These are phyloP conservation scores for Calameuta filiformis DNA, from an alignment of 2,888 invertebrate species.

Conservation along the genomic window DNA sequence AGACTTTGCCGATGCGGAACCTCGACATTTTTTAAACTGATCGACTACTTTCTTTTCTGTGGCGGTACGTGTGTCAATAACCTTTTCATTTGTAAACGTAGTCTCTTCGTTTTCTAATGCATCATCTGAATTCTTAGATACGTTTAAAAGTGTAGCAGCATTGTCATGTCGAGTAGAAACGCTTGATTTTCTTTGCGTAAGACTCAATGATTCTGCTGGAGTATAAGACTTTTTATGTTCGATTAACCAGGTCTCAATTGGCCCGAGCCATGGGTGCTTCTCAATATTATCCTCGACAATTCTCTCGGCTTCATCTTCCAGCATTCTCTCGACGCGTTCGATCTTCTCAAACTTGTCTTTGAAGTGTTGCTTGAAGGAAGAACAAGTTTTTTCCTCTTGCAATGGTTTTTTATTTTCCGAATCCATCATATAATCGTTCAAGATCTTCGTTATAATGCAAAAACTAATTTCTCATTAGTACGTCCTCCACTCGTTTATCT, in stretches of 20 bases:
- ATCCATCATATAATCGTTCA: neutral
- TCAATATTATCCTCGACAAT: conserved; percentile 47
- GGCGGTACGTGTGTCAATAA: neutral
- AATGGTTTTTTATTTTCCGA: neutral
- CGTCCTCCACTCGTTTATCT: neutral
- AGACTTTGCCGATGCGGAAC: neutral
- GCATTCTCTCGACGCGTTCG: conserved; percentile 37
- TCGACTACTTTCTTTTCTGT: neutral
- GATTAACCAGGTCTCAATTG: conserved; percentile 50
- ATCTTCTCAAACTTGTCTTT: conserved; percentile 33
- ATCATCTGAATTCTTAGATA: neutral
- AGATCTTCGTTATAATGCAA: neutral
- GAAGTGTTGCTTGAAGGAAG: neutral
- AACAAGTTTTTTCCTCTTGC: neutral
- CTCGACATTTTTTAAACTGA: neutral
- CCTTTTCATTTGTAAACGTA: neutral
- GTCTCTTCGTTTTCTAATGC: neutral
- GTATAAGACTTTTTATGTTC: conserved; percentile 34
- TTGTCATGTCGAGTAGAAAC: conserved; percentile 11
- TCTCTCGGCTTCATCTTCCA: conserved; percentile 44
- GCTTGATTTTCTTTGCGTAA: conserved; percentile 6
- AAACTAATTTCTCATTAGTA: neutral
- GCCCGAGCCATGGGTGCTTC: conserved; percentile 52
- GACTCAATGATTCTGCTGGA: neutral
- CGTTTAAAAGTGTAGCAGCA: neutral